Base-by-base conservation (phyloP, 2,888 invertebrate species). In the Busseola fusca region DNA sequence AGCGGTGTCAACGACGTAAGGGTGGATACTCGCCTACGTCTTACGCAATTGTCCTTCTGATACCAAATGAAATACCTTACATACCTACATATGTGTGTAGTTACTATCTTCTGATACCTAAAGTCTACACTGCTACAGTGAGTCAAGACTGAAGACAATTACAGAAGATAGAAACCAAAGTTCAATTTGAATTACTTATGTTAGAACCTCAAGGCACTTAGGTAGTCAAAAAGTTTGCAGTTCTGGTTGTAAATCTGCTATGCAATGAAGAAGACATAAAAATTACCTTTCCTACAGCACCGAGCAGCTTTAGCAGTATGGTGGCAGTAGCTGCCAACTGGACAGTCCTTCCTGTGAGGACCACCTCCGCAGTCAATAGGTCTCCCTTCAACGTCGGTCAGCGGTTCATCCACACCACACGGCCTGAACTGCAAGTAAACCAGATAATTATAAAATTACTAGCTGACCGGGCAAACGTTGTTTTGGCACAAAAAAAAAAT, bases 261-360 rank as follows among this genome's bases (percentile, higher is more conserved):
- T 7, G 27, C 54, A 54, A 30, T 21, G 9, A 21, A 45, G 14
- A 30, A 21, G 3, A 42, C 16, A 10, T 16, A n/a, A 14, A n/a
- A 45, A 2, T 65, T 84, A 98, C 98, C 97, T 97, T 98, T 98
- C 83, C 96, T 96, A 89, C 98, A 98, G 90, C 98, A 98, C 69
- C 98, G 96, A 62, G 98, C 97, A 83, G 98, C 97, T 86, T 97
- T 97, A 59, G 97, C 94, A 0, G 98, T 98, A 87, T 98, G 97
- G 91, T 98, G 98, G 89, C 98, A 98, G 91, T 98, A 98, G 88
- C 97, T 97, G 81, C 97, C 97, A 25, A 97, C 97, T 0, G 98
- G 98, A 87, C 98, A 98, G 89, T 97, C 97, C 87, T 97, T 97
- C 45, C 98, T 95, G 78, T 97, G 96, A 0, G 97, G 97, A 0